These are phyloP conservation scores for Charina bottae DNA, from an alignment of 2,113 vertebrate species.

Conservation along the genomic window DNA sequence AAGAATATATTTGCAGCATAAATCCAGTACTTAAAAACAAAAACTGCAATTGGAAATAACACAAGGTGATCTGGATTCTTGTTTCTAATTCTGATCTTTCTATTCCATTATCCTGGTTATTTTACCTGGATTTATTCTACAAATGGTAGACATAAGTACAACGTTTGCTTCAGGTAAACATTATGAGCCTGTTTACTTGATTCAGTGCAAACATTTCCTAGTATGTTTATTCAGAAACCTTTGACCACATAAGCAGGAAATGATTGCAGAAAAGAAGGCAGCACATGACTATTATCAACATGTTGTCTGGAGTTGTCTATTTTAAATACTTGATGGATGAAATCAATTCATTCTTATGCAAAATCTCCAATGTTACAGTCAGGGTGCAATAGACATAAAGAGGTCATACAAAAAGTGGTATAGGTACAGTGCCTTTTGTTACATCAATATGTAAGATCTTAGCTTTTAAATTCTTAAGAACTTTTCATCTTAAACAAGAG, in stretches of 20 bases:
- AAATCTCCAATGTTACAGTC: neutral
- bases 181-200: constrained; percentile 25
- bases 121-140: neutral
- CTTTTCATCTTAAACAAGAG: neutral
- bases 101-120: neutral
- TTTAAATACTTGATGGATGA: neutral
- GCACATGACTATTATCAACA: constrained; percentile 21
- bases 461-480: neutral
- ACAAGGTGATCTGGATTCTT: constrained; percentile 37
- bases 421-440: neutral
- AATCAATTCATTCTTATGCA: neutral
- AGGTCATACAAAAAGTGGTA: neutral
- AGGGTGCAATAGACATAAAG: neutral
- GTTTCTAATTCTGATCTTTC: rapidly evolving
- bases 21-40: neutral
- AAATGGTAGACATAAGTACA: neutral
- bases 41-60: constrained; percentile 9
- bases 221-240: constrained; percentile 38
- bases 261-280: neutral
- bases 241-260: constrained; percentile 21
- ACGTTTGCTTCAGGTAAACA: constrained; percentile 61
- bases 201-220: constrained; percentile 36
- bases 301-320: neutral
- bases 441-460: neutral
- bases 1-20: constrained; percentile 18